Base-by-base conservation (phyloP, 1,140 invertebrate genomes). In the Subanguina moxae region DNA sequence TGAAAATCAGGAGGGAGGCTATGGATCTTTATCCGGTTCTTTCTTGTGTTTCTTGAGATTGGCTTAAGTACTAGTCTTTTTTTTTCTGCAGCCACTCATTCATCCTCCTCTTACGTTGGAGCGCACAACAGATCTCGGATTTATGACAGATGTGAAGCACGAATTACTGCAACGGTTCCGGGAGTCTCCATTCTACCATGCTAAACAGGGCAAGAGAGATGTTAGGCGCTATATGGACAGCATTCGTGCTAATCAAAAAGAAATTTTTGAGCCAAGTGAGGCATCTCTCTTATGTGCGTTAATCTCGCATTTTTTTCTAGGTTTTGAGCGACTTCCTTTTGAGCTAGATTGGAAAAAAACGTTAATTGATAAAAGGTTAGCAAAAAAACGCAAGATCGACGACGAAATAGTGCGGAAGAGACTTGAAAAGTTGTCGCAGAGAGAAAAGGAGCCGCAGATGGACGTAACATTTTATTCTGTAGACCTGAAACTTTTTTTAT, bases 131-230 rank as follows among this genome's bases (percentile, higher is more conserved):
- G 65, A 70, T 57, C 45, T 70, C 11, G 27, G 30, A 13, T 70
- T 67, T 67, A 70, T 70, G 68, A 64, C 59, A 1, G 68, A 70
- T 43, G 57, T 58, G 17, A 70, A 70, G 38, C 66, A 57, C 15
- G 68, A 70, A 46, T 61, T 70, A 38, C 59, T 70, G 21, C 65
- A 70, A 15, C 64, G 64, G 21, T 70, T 70, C 42, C 66, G 64
- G 9, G 63, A 70, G 15, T 70, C 68, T 15, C 56, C 68, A 19
- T 70, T 70, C 56, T 68, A 69, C 30, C 42, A 28, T 45, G 25
- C 38, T n/a, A 64, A 46, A 13, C 56, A 28, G 23, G 64, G 63
- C 5, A 70, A 70, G 43, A 57, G 68, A n/a, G 68, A 70, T 32
- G 64, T 70, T 43, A 42, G 68, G 42, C 58, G 58, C n/a, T 61